A percentile compares a stretch with the other conserved stretches of the same genome.
These are phyloP conservation scores for Pelochelys cantorii DNA, from an alignment of 2,797 vertebrate species.

Conservation along the genomic window DNA sequence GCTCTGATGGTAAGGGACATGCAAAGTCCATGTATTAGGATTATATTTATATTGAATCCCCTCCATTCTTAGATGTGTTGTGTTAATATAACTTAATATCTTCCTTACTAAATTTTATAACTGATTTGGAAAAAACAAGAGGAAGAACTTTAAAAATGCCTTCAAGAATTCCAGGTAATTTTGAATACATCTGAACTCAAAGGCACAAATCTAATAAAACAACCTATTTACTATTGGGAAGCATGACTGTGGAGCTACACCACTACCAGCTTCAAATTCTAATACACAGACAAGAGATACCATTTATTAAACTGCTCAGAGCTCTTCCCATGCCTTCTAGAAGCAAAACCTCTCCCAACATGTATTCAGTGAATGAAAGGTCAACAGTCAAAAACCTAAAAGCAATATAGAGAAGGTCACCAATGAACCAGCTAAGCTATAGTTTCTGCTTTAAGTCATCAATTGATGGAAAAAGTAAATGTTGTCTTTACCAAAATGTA, in stretches of 20 bases:
- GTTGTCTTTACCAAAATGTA: background rate
- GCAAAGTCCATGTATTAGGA: background rate
- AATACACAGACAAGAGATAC: background rate
- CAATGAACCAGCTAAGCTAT: background rate
- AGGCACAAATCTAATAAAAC: background rate
- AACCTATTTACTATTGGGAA: background rate
- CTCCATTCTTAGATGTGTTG: background rate
- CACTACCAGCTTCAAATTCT: background rate
- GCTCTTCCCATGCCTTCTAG: background rate
- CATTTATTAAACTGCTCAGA: background rate
- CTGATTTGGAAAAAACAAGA: background rate
- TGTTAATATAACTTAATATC: background rate
- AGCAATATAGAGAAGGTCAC: background rate
- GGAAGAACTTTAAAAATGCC: background rate
- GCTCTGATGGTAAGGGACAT: background rate
- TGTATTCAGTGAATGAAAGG: background rate
- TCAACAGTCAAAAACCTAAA: background rate
- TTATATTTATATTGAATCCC: background rate
- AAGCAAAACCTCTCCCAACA: background rate
- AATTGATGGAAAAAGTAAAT: background rate
- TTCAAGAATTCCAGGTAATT: too few species aligned
- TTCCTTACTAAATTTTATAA: background rate
- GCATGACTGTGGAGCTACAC: background rate
- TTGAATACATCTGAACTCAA: background rate
- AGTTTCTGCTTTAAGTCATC: background rate